Conservation (phyloP, 2,888 invertebrate species). For the Nipponacmea schrenckii region DNA sequence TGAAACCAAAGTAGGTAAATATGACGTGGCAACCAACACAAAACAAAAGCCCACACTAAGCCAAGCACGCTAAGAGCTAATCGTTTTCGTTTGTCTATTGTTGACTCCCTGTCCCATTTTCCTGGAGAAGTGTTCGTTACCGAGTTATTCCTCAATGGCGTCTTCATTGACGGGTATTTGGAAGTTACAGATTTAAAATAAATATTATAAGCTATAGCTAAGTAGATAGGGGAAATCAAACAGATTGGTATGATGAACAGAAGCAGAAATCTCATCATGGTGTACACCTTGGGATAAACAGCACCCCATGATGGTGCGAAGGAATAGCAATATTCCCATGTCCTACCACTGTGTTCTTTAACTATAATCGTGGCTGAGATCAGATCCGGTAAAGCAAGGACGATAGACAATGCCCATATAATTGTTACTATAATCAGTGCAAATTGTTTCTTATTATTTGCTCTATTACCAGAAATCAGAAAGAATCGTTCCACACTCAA, state of each 20-base stretch:
- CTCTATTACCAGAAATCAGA: conserved; percentile 28
- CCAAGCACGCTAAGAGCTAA: conserved; percentile 42
- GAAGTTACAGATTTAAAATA: conserved; percentile 19
- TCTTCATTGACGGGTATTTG: conserved; percentile 20
- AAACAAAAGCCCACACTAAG: conserved; percentile 47
- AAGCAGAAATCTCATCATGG: conserved; percentile 29
- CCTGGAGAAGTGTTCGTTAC: conserved; percentile 8
- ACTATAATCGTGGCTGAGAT: conserved; percentile 25
- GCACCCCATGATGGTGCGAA: conserved; percentile 21
- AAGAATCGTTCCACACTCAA: conserved; percentile 39
- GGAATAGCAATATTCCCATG: conserved; percentile 12
- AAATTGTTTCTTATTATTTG: conserved; percentile 15
- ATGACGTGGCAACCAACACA: conserved; percentile 56
- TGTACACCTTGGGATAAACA: conserved; percentile 29
- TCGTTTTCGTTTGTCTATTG: conserved; percentile 19
- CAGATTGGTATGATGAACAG: conserved; percentile 36
- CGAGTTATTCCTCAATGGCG: conserved; percentile 14
- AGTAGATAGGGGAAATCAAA: conserved; percentile 32
- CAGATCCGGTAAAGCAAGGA: conserved; percentile 36
- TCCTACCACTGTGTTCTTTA: not conserved
- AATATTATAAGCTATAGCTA: conserved; percentile 29
- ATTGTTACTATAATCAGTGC: conserved; percentile 28
- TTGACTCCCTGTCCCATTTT: not conserved
- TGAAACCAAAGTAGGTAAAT: conserved; percentile 52
- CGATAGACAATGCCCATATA: conserved; percentile 35